Evolutionary conservation across 2,888 invertebrate species (phyloP), one percentile per base, ranked within the genome.

Genomic region (Tridacna gigas): DNA sequence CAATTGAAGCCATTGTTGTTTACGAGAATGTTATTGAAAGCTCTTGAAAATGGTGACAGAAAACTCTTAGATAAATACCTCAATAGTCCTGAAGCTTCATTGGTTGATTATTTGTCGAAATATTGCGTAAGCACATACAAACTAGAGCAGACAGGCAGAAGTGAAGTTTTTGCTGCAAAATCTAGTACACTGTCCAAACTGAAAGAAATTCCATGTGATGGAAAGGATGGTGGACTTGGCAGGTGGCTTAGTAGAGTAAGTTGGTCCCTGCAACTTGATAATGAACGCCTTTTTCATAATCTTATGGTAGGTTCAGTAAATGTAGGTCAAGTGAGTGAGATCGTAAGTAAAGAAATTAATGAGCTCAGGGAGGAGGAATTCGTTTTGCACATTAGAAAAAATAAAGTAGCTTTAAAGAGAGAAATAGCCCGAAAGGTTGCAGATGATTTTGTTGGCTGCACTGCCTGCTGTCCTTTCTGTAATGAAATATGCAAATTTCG

Each of bases 401-500:
- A 60, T 60, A 60, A 60, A 60, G 60, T n/a, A 60, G n/a, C n/a
- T 60, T 20, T 60, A 60, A 60, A 18, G n/a, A 18, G n/a, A 60
- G 60, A 60, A 60, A 60, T 60, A 60, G 18, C 60, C 20, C 2
- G 60, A n/a, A 60, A 60, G n/a, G n/a, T 60, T 20, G 60, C n/a
- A n/a, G n/a, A 60, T 4, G 60, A 60, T 60, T 60, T 20, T 60
- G n/a, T 60, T 9, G 60, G 60, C 20, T 60, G 60, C 60, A 60
- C 60, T 5, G 60, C 37, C 7, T 37, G 37, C 37, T 37, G 37
- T 7, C 37, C 37, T 37, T 37, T 37, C 37, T 37, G 37, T 37
- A 37, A 37, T 37, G 37, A 37, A 37, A 37, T 37, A 37, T 37
- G 37, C 37, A 37, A 37, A 37, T 37, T 37, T 7, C 37, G 37